These are phyloP conservation scores for Rhingia campestris DNA, from an alignment of 2,888 invertebrate species.

Conservation along the genomic window DNA sequence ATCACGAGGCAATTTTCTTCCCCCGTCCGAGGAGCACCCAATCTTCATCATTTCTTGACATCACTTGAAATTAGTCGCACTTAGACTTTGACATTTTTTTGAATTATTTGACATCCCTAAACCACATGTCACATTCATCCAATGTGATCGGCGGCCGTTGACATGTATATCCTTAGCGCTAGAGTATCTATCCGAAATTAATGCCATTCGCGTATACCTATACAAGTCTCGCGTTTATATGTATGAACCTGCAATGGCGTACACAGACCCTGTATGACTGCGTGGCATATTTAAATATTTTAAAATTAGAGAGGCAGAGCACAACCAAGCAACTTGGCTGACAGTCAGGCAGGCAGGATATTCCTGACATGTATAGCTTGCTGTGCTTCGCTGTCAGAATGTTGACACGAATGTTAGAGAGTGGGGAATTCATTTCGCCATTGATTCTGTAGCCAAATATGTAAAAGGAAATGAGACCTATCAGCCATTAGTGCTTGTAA, in stretches of 20 bases:
- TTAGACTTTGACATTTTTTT: slow-evolving; percentile 36
- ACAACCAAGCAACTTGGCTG: slow-evolving; percentile 11
- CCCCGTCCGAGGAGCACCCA: neutral
- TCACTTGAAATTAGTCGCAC: slow-evolving; percentile 8
- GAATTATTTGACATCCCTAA: slow-evolving; percentile 26
- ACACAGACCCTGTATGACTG: too few species aligned
- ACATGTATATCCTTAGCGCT: slow-evolving; percentile 58
- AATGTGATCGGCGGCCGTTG: slow-evolving; percentile 51
- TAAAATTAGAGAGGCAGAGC: slow-evolving; percentile 61
- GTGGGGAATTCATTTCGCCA: slow-evolving; percentile 44
- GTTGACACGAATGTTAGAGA: slow-evolving; percentile 55
- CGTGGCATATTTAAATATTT: slow-evolving; percentile 66
- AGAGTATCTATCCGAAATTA: slow-evolving; percentile 58
- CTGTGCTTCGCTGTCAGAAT: slow-evolving; percentile 59
- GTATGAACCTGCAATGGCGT: neutral
- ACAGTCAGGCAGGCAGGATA: slow-evolving; percentile 64
- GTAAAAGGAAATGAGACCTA: slow-evolving; percentile 71
- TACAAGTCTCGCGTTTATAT: slow-evolving; percentile 23
- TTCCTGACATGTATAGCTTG: slow-evolving; percentile 60
- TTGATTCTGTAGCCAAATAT: slow-evolving; percentile 65
- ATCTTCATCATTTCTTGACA: neutral
- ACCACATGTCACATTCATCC: slow-evolving; percentile 39
- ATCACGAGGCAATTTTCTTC: slow-evolving; percentile 60
- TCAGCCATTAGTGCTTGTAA: slow-evolving; percentile 73
- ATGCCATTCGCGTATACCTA: slow-evolving; percentile 64